Evolutionary conservation across 1,140 invertebrate genomes (phyloP).

Genomic region (Drosophila truncata): DNA sequence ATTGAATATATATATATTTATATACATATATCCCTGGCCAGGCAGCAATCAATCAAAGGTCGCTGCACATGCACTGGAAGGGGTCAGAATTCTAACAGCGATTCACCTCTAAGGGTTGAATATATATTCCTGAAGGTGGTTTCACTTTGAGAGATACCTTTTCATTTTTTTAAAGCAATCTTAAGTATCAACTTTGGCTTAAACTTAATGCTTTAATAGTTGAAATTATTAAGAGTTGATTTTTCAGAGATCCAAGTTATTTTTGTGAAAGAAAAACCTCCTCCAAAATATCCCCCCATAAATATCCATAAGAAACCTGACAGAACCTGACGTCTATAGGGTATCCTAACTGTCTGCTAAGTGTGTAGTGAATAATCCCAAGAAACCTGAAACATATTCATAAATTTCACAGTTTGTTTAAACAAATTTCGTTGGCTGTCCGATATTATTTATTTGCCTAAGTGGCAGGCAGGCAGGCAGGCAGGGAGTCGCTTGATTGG

Average conservation of each 20-base stretch:
- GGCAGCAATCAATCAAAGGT: constrained; percentile 51
- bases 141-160: background rate
- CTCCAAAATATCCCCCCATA: constrained; percentile 20
- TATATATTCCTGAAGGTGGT: background rate
- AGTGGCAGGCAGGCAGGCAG: constrained; percentile 48
- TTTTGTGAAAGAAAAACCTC: no score
- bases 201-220: background rate
- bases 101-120: background rate
- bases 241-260: no score
- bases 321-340: background rate
- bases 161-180: background rate
- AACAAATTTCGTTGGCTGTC: constrained; percentile 63
- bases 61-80: constrained; percentile 35
- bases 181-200: background rate
- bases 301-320: constrained; percentile 59
- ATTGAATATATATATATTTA: background rate
- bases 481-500: constrained; percentile 60
- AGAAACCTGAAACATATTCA: constrained; percentile 69
- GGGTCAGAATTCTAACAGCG: constrained; percentile 29
- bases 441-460: constrained; percentile 79
- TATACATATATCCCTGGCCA: background rate
- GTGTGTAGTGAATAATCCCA: background rate
- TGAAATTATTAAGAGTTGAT: background rate
- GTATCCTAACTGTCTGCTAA: background rate
- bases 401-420: constrained; percentile 79